Conservation (phyloP, 2,797 vertebrate genomes). For the Premnoplex brunnescens region DNA sequence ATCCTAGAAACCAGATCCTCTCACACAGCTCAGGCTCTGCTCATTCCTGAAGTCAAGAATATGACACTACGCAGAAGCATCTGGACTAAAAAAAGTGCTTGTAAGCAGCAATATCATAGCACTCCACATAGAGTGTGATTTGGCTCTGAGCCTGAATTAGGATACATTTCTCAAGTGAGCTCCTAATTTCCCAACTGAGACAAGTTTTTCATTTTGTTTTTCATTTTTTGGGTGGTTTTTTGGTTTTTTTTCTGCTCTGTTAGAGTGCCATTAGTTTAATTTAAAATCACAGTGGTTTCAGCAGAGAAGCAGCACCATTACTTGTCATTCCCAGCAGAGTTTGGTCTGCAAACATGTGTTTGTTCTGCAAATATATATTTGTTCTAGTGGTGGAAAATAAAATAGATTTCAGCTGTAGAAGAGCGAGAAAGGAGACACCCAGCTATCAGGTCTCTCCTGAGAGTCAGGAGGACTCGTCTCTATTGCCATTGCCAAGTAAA, state of each 20-base stretch:
- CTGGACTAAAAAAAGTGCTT: background rate
- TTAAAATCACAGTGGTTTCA: background rate
- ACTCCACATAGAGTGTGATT: background rate
- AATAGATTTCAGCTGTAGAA: background rate
- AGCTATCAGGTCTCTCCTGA: background rate
- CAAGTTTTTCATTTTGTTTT: background rate
- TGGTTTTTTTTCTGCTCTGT: background rate
- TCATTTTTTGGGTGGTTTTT: no score
- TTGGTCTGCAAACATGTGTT: background rate
- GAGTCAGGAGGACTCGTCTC: background rate
- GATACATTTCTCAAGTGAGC: background rate
- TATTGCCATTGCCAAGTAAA: background rate
- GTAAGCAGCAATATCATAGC: background rate
- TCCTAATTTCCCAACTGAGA: slow-evolving; percentile 8
- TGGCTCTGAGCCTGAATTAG: background rate
- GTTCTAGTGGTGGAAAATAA: background rate
- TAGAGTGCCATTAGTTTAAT: background rate
- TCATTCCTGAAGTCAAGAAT: background rate
- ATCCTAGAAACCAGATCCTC: background rate
- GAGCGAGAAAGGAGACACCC: background rate
- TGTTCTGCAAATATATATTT: background rate
- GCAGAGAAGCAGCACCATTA: background rate
- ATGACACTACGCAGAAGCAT: background rate
- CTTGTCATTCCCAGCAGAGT: background rate
- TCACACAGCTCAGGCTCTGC: background rate